These are phyloP conservation scores for Protonibea diacanthus DNA, from an alignment of 2,797 vertebrate genomes.

Conservation along the genomic window DNA sequence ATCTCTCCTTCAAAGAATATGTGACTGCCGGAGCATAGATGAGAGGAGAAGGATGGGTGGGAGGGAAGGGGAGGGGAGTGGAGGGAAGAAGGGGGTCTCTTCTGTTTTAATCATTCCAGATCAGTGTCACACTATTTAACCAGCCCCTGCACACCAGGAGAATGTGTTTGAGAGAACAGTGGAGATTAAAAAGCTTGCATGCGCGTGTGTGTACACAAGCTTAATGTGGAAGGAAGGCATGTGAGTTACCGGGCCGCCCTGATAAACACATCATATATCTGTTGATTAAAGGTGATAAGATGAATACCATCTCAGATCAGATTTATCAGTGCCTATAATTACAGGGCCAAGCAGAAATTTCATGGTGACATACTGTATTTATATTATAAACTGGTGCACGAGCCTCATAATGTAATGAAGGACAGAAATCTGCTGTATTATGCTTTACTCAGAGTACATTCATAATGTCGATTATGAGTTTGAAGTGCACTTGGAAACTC, in stretches of 20 bases:
- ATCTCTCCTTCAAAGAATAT: slow-evolving; percentile 85
- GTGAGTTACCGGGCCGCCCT: slow-evolving; percentile 21
- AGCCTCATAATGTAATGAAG: neutral
- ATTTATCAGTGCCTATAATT: slow-evolving; percentile 57
- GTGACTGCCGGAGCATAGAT: slow-evolving; percentile 79
- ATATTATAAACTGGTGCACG: slow-evolving; percentile 15
- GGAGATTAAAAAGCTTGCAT: slow-evolving; percentile 41
- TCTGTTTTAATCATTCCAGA: slow-evolving; percentile 83
- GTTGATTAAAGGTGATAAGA: slow-evolving; percentile 75
- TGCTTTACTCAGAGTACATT: neutral
- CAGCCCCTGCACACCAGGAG: slow-evolving; percentile 49
- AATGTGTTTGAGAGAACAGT: slow-evolving; percentile 55
- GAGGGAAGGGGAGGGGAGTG: slow-evolving; percentile 26
- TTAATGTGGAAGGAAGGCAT: neutral
- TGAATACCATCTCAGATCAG: slow-evolving; percentile 53
- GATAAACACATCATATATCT: slow-evolving; percentile 68
- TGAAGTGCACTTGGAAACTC: slow-evolving; percentile 29
- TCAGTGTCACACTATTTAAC: slow-evolving; percentile 77
- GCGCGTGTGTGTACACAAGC: neutral
- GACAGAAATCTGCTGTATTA: neutral
- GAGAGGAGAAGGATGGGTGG: slow-evolving; percentile 70
- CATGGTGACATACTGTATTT: slow-evolving; percentile 45
- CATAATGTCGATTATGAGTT: slow-evolving; percentile 26
- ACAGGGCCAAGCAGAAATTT: slow-evolving; percentile 32
- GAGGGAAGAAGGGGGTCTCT: slow-evolving; percentile 37